Percentiles rank a stretch among this genome's conserved stretches.
phyloP scores from a whole-genome alignment of 2,888 invertebrate species.

The Lycophotia porphyrea region DNA sequence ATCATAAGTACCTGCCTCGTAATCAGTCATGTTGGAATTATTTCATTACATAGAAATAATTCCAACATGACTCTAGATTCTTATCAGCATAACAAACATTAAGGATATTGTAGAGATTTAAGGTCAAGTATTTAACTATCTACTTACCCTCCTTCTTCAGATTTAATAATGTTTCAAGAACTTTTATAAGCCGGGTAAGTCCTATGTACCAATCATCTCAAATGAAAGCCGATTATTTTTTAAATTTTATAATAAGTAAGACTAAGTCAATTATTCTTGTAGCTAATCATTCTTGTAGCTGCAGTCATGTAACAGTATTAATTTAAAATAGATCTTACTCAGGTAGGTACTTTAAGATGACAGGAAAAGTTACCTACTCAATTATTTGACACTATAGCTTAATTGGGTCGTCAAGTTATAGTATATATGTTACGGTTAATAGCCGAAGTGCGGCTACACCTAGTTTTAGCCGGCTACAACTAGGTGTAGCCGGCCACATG shows the following conservation, averaged over 20 bases:
- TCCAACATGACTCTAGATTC: neutral
- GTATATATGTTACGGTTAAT: no score
- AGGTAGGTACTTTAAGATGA: no score
- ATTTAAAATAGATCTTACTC: no score
- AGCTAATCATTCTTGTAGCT: no score
- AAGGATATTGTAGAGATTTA: conserved; percentile 1
- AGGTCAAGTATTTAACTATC: neutral
- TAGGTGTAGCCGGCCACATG: no score
- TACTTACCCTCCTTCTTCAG: neutral
- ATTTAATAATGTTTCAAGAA: neutral
- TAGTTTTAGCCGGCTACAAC: no score
- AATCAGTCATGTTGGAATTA: conserved; percentile 12
- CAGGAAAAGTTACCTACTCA: no score
- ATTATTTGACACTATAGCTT: no score
- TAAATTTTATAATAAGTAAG: neutral
- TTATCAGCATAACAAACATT: conserved; percentile 17
- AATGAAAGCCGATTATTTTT: neutral
- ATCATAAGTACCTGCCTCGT: neutral
- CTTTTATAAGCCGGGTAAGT: neutral
- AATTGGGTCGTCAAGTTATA: no score
- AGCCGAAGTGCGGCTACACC: no score
- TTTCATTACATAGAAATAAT: neutral
- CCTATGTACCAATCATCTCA: neutral
- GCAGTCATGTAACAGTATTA: no score
- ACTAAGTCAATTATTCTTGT: no score